phyloP scores from a whole-genome alignment of 2,797 vertebrate genomes.

The Gallinago nigripennis region DNA sequence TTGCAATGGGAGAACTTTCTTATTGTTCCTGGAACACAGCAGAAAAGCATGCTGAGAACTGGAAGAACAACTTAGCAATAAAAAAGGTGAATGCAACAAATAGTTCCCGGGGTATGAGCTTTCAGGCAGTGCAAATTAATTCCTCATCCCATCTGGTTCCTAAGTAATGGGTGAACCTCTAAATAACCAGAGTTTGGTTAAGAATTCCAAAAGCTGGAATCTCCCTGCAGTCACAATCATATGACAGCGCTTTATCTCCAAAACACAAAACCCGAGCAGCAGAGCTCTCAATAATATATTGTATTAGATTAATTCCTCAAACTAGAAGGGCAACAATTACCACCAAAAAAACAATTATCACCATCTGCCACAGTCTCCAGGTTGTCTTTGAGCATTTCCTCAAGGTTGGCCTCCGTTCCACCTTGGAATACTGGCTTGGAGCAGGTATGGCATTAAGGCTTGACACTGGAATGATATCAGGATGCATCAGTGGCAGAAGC shows the following conservation, averaged over 20 bases:
- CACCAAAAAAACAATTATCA: background rate
- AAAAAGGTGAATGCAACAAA: slow-evolving; percentile 52
- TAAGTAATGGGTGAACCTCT: background rate
- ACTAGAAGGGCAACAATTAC: background rate
- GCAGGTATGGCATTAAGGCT: background rate
- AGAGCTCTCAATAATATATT: background rate
- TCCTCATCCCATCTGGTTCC: background rate
- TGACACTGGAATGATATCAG: background rate
- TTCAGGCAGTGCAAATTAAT: slow-evolving; percentile 19
- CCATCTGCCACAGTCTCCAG: background rate
- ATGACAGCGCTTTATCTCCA: background rate
- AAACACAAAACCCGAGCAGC: background rate
- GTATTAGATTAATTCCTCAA: background rate
- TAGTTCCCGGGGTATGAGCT: slow-evolving; percentile 1
- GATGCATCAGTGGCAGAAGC: background rate
- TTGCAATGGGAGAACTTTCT: slow-evolving; percentile 16
- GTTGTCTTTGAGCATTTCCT: background rate
- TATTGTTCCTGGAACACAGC: slow-evolving; percentile 52
- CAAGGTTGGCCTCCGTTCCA: background rate
- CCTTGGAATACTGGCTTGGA: background rate
- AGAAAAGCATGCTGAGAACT: slow-evolving; percentile 60
- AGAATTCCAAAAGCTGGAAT: background rate
- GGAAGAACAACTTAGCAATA: slow-evolving; percentile 59
- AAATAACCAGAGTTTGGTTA: background rate
- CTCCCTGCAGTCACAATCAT: background rate